Base-by-base conservation (phyloP, 2,113 vertebrate species). In the Nibea albiflora region DNA sequence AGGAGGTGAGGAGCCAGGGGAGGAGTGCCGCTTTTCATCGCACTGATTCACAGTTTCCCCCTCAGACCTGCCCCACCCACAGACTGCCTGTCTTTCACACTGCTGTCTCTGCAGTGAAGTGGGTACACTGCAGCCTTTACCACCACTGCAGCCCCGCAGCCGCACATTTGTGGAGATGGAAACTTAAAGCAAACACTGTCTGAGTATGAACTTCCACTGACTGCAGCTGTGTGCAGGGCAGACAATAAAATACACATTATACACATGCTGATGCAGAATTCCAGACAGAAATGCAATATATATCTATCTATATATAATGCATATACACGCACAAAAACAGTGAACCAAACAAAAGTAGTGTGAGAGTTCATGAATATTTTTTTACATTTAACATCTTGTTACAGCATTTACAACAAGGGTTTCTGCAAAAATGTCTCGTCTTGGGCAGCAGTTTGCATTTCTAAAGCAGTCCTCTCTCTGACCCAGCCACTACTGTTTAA, bases 61-160 rank as follows among this genome's bases (percentile, higher is more conserved):
- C 50, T 70, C 31, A 71, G 77, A 78, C 60, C 54, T 46, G 78
- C 68, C 67, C 66, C 75, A 76, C 67, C 85, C 85, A 78, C 73
- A 80, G 54, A 73, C 53, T 54, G 62, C 52, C 69, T 73, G 54
- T 73, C 69, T 79, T 14, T 75, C 73, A 57, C 80, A 54, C 52
- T 17, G 35, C 52, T 17, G 35, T 22, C 49, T 58, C 80, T 76
- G 68, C 81, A 80, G 69, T 58, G 61, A 76, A 42, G 42, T 64
- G 60, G 80, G 68, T 69, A 69, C 78, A 84, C 82, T 62, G 78
- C 69, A 74, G 79, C 58, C 63, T 42, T 42, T 72, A 24, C 52
- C 67, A 20, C n/a, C 57, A 63, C 75, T 52, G 57, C 5, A 0
- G 56, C 69, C 22, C 56, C 26, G 42, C 79, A 53, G 52, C 28